Evolutionary conservation across 2,797 vertebrate species (phyloP), one percentile per base, ranked within the genome.

Genomic region (Melanotaenia trifasciata): DNA sequence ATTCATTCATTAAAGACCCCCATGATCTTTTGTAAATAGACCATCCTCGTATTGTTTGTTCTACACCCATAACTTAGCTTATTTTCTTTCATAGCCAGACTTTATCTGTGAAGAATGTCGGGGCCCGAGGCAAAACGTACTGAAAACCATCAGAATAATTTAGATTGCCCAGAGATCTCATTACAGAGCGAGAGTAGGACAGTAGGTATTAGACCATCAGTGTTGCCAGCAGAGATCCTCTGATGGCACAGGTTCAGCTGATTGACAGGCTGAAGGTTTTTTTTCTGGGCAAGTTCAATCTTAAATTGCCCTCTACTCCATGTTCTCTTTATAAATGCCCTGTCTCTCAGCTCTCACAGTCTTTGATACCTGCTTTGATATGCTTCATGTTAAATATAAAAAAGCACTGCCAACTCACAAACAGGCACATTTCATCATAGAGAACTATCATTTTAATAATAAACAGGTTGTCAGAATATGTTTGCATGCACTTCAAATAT

Each of bases 141-240:
- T 84, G 83, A 90, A 92, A 92, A 91, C 84, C 88, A 92, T 90
- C 90, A 90, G 85, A 92, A 93, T 93, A 92, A 93, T 93, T 92
- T 87, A 92, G 90, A 92, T 93, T 90, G 83, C 79, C 88, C 80
- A 89, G 91, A 93, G 93, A 94, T 94, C 92, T 94, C 91, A 94
- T 94, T 94, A 91, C 76, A 80, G 87, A 78, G 81, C 82, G 75
- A 80, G 72, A 87, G 89, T 47, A 35, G 87, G 85, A 88, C 74
- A 50, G 79, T 76, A 67, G 84, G 85, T 86, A 79, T 87, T 82
- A 82, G 74, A 79, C 84, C 91, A 87, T 87, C 87, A 82, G 81
- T 57, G 76, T 77, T 87, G 82, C 84, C 83, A 78, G 85, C 80
- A 38, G 79, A 88, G 79, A 77, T 80, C 74, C 85, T 79, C 64